Base-by-base conservation (phyloP, 2,797 vertebrate species). In the Gephyroberyx darwinii region DNA sequence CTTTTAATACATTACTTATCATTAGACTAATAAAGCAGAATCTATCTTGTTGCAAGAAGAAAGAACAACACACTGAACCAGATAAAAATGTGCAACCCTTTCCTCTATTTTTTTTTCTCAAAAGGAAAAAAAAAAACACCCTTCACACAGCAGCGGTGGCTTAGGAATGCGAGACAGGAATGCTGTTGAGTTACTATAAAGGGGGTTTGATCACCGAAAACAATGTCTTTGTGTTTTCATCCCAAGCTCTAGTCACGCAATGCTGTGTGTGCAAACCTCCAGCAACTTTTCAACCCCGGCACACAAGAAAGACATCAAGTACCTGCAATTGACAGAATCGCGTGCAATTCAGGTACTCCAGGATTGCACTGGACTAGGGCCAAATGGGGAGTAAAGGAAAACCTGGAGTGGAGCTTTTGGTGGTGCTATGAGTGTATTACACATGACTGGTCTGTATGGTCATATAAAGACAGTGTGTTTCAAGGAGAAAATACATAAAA, bases 91-190 rank as follows among this genome's bases (percentile, higher is more conserved):
- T 84, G 22, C 41, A 80, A 77, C 74, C 48, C 66, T 81, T 12
- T 30, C 66, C 74, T 33, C 12, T 48, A 47, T 39, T 37, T 72
- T 74, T 64, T 69, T 70, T 60, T 58, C 76, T 48, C 26, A 86
- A 84, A 77, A 75, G 60, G 70, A 63, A 22, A 20, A 80, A 77
- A 82, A 79, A 78, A 81, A 82, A 83, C 80, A 74, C 0, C 76
- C 86, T 91, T 89, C 82, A 80, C 89, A 90, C 80, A 84, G 76
- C 90, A 92, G 93, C 78, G 71, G 86, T 72, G 93, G 91, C 90
- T 93, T 86, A 92, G 93, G 95, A 96, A 96, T 95, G 94, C 0
- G 81, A 93, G 93, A 81, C 91, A 94, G 95, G 95, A 95, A 95
- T 94, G 95, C 90, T 69, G 93, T 79, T 89, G 89, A 94, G 92